Evolutionary conservation across 35 echinoderm and acorn worm species (phyloP).

Genomic region (Patiria miniata): DNA sequence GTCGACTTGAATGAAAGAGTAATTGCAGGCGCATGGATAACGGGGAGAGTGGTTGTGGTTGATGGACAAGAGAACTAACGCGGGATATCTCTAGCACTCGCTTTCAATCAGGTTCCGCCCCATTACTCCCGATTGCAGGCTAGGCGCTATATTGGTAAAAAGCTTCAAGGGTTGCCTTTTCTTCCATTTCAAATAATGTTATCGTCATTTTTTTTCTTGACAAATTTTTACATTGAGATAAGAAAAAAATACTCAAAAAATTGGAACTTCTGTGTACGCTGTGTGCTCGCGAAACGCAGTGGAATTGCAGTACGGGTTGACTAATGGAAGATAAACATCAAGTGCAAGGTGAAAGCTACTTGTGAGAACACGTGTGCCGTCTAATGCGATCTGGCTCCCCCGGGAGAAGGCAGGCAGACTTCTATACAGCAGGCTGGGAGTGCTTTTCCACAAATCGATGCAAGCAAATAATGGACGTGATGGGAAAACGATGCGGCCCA

Average conservation of each 20-base stretch:
- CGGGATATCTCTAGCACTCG: slow-evolving; percentile 18
- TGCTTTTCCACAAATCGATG: slow-evolving; percentile 14
- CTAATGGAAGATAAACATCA: slow-evolving; percentile 34
- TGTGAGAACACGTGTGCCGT: slow-evolving; percentile 20
- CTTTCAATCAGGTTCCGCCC: slow-evolving; percentile 15
- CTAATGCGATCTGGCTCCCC: slow-evolving; percentile 14
- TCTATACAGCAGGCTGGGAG: slow-evolving; percentile 14
- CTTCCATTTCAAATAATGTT: not conserved
- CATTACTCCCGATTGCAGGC: slow-evolving; percentile 2
- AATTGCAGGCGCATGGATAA: slow-evolving; percentile 4
- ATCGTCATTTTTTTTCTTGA: not conserved
- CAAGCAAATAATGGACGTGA: slow-evolving; percentile 31
- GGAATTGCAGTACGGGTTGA: not conserved
- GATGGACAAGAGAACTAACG: slow-evolving; percentile 20
- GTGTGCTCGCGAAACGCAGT: not conserved
- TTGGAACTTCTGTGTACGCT: not conserved
- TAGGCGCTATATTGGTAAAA: not conserved
- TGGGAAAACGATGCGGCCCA: slow-evolving; percentile 19
- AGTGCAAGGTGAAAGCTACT: slow-evolving; percentile 33
- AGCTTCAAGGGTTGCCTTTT: not conserved
- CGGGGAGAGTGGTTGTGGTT: not conserved
- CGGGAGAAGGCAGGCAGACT: not conserved
- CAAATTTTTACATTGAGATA: not conserved
- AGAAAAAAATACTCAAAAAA: not conserved
- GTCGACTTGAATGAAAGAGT: not conserved